Evolutionary conservation across 2,113 vertebrate genomes (phyloP).

Genomic region (Bambusicola thoracicus): DNA sequence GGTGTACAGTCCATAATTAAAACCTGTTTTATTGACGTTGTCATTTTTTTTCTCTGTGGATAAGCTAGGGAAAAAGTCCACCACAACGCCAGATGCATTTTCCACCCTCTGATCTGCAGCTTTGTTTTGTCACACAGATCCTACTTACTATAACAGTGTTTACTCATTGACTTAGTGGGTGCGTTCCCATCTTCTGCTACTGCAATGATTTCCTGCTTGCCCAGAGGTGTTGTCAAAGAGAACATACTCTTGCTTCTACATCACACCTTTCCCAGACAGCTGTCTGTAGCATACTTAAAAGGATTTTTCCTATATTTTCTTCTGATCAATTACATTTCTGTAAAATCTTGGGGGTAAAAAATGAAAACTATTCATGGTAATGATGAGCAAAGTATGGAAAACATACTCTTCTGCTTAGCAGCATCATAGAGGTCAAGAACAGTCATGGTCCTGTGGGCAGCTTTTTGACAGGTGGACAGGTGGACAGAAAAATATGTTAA

Average conservation of each 20-base stretch:
- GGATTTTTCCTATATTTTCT: not conserved
- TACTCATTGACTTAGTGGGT: not conserved
- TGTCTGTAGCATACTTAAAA: not conserved
- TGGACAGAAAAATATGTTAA: not conserved
- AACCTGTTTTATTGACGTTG: not conserved
- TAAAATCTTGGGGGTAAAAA: not conserved
- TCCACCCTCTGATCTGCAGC: not conserved
- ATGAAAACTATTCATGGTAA: not conserved
- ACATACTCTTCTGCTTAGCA: not conserved
- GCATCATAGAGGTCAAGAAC: not conserved
- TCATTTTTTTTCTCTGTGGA: not conserved
- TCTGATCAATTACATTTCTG: not conserved
- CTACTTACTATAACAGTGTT: not conserved
- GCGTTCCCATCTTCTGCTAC: not conserved
- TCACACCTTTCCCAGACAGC: not conserved
- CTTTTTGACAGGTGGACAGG: not conserved
- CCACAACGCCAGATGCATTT: not conserved
- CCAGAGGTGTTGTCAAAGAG: not conserved
- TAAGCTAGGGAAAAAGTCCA: not conserved
- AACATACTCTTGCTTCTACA: not conserved
- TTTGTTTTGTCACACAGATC: not conserved
- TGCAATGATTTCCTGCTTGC: not conserved
- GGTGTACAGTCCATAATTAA: conserved; percentile 13
- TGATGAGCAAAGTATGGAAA: not conserved
- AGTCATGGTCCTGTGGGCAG: not conserved